Conservation (phyloP, 2,113 vertebrate species). For the Mesembrinibis cayennensis region DNA sequence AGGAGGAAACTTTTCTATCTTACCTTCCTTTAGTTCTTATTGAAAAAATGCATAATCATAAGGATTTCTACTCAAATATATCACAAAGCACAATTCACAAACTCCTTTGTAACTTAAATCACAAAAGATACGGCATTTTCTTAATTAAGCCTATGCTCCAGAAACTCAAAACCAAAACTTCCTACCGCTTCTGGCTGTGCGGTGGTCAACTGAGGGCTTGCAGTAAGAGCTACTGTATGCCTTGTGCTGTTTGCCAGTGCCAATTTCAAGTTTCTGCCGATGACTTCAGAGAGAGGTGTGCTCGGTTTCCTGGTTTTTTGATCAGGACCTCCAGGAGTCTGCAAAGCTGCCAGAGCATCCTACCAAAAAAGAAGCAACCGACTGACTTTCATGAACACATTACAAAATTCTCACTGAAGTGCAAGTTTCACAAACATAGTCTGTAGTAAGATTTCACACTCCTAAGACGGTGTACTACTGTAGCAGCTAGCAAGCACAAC, state of each 20-base stretch:
- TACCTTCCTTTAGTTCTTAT: background rate
- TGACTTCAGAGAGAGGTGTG: conserved; percentile 91
- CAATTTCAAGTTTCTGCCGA: conserved; percentile 86
- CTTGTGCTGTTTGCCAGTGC: conserved; percentile 88
- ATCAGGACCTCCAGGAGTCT: conserved; percentile 79
- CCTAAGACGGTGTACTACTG: background rate
- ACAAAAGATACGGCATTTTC: rapidly evolving
- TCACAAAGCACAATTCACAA: background rate
- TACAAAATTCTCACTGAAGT: background rate
- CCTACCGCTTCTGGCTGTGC: conserved; percentile 59
- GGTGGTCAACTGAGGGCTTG: conserved; percentile 82
- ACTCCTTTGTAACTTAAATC: background rate
- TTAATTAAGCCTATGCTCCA: background rate
- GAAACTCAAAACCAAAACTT: background rate
- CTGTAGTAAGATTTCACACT: background rate
- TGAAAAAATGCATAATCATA: background rate
- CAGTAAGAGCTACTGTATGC: conserved; percentile 70
- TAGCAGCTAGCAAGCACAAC: background rate
- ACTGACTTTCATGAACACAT: background rate
- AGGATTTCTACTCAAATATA: background rate
- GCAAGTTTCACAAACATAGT: background rate
- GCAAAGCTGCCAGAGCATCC: conserved; percentile 89
- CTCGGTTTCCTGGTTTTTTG: conserved; percentile 71
- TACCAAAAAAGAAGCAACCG: background rate
- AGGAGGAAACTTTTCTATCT: background rate